phyloP scores from a whole-genome alignment of 2,888 invertebrate genomes.

The Machimus atricapillus region DNA sequence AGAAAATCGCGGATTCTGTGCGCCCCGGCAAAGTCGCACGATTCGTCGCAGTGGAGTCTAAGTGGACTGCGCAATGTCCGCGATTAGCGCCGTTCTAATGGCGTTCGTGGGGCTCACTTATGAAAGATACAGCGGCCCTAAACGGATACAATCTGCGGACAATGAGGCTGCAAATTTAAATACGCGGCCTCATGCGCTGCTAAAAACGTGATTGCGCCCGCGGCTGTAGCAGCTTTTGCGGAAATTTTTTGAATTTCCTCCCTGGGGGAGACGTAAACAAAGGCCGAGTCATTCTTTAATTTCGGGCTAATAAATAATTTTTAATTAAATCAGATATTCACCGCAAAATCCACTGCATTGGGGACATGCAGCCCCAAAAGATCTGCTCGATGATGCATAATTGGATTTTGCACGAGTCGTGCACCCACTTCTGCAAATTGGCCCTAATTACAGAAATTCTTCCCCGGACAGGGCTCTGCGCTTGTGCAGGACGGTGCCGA shows the following conservation, averaged over 20 bases:
- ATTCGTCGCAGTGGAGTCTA: not conserved
- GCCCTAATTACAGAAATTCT: constrained; percentile 2
- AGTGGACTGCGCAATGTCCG: not conserved
- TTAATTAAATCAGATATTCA: not conserved
- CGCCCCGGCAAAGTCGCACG: not conserved
- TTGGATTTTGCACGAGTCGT: not conserved
- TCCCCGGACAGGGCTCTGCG: not conserved
- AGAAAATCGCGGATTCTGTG: not conserved
- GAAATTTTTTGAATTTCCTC: not conserved
- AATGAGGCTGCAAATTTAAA: not conserved
- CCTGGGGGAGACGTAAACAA: not conserved
- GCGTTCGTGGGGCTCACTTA: not conserved
- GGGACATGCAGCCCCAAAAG: not conserved
- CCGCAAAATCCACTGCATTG: not conserved
- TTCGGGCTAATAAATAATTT: not conserved
- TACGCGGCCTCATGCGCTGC: not conserved
- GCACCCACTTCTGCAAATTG: constrained; percentile 1
- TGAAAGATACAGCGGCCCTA: not conserved
- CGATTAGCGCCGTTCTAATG: not conserved
- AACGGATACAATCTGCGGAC: not conserved
- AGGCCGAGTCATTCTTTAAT: not conserved
- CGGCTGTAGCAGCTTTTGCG: not conserved
- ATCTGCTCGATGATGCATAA: not conserved
- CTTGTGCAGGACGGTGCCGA: not conserved
- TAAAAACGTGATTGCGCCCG: not conserved